Conservation (phyloP, 2,888 invertebrate species). For the Rapana venosa region DNA sequence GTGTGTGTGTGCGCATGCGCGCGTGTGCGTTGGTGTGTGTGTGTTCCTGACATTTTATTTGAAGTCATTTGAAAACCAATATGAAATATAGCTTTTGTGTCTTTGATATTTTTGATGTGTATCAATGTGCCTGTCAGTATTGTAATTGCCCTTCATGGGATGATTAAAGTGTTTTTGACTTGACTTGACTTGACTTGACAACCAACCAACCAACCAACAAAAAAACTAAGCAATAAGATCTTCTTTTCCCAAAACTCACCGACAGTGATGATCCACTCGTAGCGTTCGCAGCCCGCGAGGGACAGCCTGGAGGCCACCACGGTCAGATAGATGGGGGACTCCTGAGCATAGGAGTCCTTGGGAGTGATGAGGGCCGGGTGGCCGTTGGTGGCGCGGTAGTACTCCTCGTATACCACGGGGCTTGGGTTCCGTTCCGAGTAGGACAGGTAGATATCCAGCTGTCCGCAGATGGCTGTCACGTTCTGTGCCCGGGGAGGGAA, state of each 20-base stretch:
- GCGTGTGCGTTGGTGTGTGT: too few relatives aligned
- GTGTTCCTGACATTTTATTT: too few relatives aligned
- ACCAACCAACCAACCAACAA: too few relatives aligned
- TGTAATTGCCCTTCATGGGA: too few relatives aligned
- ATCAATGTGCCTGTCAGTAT: too few relatives aligned
- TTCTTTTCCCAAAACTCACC: neutral
- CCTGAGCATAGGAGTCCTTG: neutral
- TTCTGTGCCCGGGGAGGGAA: neutral
- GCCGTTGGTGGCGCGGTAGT: slow-evolving; percentile 46
- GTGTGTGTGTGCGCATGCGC: too few relatives aligned
- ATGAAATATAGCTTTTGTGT: too few relatives aligned
- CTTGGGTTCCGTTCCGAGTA: slow-evolving; percentile 53
- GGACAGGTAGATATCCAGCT: slow-evolving; percentile 52
- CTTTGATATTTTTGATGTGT: too few relatives aligned
- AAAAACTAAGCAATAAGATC: neutral
- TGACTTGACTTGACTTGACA: too few relatives aligned
- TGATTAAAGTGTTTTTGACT: too few relatives aligned
- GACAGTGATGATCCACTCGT: neutral
- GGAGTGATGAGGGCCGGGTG: slow-evolving; percentile 46
- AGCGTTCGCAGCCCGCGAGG: neutral
- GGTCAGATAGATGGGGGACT: slow-evolving; percentile 51
- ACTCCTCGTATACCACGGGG: slow-evolving; percentile 49
- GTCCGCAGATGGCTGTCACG: slow-evolving; percentile 46
- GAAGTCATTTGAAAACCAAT: too few relatives aligned
- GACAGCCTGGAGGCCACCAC: slow-evolving; percentile 20